A percentile compares a stretch with the other conserved stretches of the same genome.
Evolutionary conservation across 1,140 invertebrate species (phyloP).

Genomic region (Drosophila nebulosa): DNA sequence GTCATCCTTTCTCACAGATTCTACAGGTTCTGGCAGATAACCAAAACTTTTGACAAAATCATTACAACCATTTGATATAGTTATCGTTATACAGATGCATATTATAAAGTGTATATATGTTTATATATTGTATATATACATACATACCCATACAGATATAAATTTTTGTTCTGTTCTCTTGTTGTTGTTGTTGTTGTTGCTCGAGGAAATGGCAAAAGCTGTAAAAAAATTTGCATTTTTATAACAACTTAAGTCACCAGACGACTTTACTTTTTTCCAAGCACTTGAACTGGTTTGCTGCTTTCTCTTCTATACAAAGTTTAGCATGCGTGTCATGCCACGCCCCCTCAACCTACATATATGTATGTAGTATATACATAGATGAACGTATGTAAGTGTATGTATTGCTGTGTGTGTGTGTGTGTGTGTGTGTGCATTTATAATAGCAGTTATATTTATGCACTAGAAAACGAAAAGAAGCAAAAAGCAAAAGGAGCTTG

Average conservation of each 20-base stretch:
- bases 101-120: neutral
- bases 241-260: conserved; percentile 66
- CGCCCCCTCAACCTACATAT: conserved; percentile 21
- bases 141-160: neutral
- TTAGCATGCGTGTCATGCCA: conserved; percentile 50
- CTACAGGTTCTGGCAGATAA: conserved; percentile 6
- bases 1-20: neutral
- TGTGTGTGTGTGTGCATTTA: conserved; percentile 39
- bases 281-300: conserved; percentile 58
- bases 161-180: conserved; percentile 1
- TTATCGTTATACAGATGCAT: conserved; percentile 32
- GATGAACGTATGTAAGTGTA: conserved; percentile 1
- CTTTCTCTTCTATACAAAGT: conserved; percentile 37
- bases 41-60: conserved; percentile 48
- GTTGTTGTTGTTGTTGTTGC: conserved; percentile 5
- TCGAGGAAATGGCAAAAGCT: conserved; percentile 57
- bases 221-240: conserved; percentile 65
- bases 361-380: conserved; percentile 32
- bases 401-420: conserved; percentile 4
- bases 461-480: conserved; percentile 41
- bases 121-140: conserved; percentile 14
- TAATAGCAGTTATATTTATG: conserved; percentile 58
- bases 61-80: conserved; percentile 52
- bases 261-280: conserved; percentile 62
- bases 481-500: conserved; percentile 5